These are phyloP conservation scores for Perodicticus potto DNA, from an alignment of 2,797 vertebrate genomes.

Conservation along the genomic window DNA sequence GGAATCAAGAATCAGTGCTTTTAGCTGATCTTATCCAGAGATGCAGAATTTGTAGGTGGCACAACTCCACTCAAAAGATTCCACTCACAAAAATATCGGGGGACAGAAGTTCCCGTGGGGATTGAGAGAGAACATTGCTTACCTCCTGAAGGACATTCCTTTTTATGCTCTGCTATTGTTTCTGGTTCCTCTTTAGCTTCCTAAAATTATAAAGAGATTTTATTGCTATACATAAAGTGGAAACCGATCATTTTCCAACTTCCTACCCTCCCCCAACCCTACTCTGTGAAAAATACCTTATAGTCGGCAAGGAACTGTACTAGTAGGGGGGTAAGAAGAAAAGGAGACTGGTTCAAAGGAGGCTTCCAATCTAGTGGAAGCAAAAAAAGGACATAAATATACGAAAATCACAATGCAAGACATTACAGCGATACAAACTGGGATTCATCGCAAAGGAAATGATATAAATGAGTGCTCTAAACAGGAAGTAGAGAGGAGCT, in stretches of 20 bases:
- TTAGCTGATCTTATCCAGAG: not conserved
- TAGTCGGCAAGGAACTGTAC: not conserved
- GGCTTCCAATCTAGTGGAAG: not conserved
- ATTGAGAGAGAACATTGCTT: not conserved
- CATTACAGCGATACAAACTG: not conserved
- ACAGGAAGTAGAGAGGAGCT: not conserved
- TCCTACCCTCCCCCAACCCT: not conserved
- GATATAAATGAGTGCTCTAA: not conserved
- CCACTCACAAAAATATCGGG: not conserved
- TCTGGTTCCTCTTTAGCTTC: slow-evolving; percentile 71
- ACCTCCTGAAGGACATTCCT: slow-evolving; percentile 80
- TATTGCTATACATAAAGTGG: not conserved
- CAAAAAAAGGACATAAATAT: not conserved
- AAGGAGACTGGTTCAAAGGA: not conserved
- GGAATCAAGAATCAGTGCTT: not conserved
- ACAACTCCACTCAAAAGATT: not conserved
- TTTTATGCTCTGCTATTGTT: slow-evolving; percentile 52
- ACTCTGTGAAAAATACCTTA: not conserved
- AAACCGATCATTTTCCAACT: not conserved
- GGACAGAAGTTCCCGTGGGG: not conserved
- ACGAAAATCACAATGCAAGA: not conserved
- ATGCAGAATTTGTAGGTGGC: not conserved
- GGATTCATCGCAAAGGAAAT: not conserved
- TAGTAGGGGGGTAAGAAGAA: not conserved
- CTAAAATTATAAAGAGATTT: slow-evolving; percentile 79